These are phyloP conservation scores for Eidolon helvum DNA, from an alignment of 2,113 vertebrate genomes.

Conservation along the genomic window DNA sequence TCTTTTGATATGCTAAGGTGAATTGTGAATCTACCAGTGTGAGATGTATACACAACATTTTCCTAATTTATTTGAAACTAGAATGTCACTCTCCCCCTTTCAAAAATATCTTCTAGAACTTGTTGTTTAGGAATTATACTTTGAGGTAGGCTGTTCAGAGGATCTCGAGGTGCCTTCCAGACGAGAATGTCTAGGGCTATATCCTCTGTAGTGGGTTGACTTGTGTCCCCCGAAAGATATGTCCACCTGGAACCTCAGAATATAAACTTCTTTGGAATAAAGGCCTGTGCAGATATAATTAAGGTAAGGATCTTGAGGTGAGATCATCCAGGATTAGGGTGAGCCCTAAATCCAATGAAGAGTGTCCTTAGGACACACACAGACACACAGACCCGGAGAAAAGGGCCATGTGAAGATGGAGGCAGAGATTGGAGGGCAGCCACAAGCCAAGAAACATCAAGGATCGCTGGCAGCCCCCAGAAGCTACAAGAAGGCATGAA, in stretches of 20 bases:
- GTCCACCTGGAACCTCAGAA: neutral
- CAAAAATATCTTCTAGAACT: neutral
- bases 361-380: neutral
- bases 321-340: neutral
- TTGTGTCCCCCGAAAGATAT: neutral
- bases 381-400: rapidly evolving
- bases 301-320: neutral
- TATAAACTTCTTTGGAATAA: neutral
- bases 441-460: neutral
- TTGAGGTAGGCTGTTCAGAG: neutral
- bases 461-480: neutral
- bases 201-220: neutral
- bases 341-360: neutral
- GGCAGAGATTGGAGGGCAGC: neutral
- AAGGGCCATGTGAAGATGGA: rapidly evolving
- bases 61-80: neutral
- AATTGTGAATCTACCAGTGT: neutral
- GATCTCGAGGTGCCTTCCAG: neutral
- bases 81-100: neutral
- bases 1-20: neutral
- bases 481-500: neutral
- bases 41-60: neutral
- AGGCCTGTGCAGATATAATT: neutral
- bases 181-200: neutral
- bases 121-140: neutral